Percentiles rank a stretch among this genome's conserved stretches.
phyloP scores from a whole-genome alignment of 1,140 invertebrate genomes.

The Cotesia vestalis region DNA sequence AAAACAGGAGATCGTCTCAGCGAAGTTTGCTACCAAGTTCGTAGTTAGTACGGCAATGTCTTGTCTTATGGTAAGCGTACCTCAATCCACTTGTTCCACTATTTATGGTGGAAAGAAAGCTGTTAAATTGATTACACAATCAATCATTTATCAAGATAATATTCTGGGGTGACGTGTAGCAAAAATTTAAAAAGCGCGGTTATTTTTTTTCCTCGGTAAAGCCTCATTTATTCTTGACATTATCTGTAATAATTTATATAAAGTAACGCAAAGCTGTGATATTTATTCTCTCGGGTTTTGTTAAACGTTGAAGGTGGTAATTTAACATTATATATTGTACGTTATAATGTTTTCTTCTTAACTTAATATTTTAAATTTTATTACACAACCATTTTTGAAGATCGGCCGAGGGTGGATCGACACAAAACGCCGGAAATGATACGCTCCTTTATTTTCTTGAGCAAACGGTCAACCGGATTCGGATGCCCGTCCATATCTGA shows the following conservation, averaged over 20 bases:
- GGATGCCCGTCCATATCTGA: background rate
- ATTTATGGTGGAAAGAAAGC: background rate
- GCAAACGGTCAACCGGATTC: slow-evolving; percentile 2
- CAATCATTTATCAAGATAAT: too few species aligned
- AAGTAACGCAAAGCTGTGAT: too few species aligned
- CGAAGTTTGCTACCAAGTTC: slow-evolving; percentile 7
- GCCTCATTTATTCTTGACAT: too few species aligned
- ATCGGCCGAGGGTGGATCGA: background rate
- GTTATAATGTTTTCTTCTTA: too few species aligned
- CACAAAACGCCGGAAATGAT: slow-evolving; percentile 26
- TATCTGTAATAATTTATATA: too few species aligned
- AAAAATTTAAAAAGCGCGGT: too few species aligned
- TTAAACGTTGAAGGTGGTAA: too few species aligned
- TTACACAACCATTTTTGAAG: background rate
- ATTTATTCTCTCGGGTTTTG: too few species aligned
- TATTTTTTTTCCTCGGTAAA: too few species aligned
- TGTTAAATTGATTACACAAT: background rate
- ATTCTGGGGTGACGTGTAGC: too few species aligned
- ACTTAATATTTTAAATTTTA: too few species aligned
- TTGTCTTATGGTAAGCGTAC: slow-evolving; percentile 8
- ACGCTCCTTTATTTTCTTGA: background rate
- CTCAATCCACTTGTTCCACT: background rate
- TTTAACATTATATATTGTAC: too few species aligned
- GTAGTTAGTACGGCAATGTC: background rate
- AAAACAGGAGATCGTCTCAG: slow-evolving; percentile 16